Conservation (phyloP, 2,888 invertebrate genomes). For the Molorchus minor region DNA sequence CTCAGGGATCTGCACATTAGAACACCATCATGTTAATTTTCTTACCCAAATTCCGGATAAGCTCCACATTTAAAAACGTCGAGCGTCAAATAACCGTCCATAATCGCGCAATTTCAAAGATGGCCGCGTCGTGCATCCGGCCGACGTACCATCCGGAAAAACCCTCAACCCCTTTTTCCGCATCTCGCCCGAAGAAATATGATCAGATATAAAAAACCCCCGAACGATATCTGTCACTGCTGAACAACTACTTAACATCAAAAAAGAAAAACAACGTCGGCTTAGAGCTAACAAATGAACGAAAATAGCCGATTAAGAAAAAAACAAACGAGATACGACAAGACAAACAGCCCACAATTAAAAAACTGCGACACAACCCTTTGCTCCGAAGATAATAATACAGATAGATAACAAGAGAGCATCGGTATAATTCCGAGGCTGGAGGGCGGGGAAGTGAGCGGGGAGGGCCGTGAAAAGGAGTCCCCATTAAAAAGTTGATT, state of each 20-base stretch:
- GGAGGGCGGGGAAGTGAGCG: slow-evolving; percentile 47
- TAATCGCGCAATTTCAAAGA: slow-evolving; percentile 1
- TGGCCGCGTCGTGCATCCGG: slow-evolving; percentile 2
- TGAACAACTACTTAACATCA: slow-evolving; percentile 41
- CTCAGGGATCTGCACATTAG: too few species aligned
- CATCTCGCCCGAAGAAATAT: slow-evolving; percentile 36
- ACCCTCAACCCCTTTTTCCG: slow-evolving; percentile 25
- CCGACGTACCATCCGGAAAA: slow-evolving; percentile 9
- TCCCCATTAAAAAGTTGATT: slow-evolving; percentile 60
- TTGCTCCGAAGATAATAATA: slow-evolving; percentile 53
- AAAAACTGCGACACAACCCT: slow-evolving; percentile 54
- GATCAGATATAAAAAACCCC: slow-evolving; percentile 39
- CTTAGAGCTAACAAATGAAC: slow-evolving; percentile 50
- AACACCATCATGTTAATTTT: too few species aligned
- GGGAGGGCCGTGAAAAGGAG: slow-evolving; percentile 50
- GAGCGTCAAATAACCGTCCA: too few species aligned
- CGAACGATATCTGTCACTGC: slow-evolving; percentile 40
- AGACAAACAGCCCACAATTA: slow-evolving; percentile 56
- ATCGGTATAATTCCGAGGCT: slow-evolving; percentile 50
- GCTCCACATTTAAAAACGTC: too few species aligned
- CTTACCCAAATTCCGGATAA: too few species aligned
- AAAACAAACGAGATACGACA: slow-evolving; percentile 53
- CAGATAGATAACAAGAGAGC: slow-evolving; percentile 55
- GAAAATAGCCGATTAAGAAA: slow-evolving; percentile 54
- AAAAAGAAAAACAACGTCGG: slow-evolving; percentile 46